phyloP scores from a whole-genome alignment of 2,113 vertebrate species.

The Oncorhynchus tshawytscha region DNA sequence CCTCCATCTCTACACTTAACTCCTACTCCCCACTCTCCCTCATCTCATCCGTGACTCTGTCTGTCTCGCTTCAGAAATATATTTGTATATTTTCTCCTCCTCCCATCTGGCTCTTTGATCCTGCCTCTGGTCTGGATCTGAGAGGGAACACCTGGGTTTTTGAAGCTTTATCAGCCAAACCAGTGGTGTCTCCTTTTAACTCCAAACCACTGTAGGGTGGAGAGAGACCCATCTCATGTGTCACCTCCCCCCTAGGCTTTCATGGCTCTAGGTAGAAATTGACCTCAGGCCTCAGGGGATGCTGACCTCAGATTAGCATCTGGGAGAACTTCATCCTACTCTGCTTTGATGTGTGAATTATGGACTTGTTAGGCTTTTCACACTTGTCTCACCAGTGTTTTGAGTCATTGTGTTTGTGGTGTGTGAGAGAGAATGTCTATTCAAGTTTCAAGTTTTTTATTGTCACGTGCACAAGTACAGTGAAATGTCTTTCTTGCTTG shows the following conservation, averaged over 20 bases:
- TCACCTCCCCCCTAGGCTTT: no score
- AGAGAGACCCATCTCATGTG: no score
- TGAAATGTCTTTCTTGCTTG: no score
- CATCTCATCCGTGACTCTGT: conserved; percentile 7
- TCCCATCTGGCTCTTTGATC: conserved; percentile 31
- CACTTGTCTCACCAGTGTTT: background rate
- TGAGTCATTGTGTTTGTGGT: background rate
- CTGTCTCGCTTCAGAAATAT: conserved; percentile 4
- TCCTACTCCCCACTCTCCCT: background rate
- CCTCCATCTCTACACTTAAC: background rate
- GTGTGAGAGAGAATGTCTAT: background rate
- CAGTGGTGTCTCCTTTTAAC: background rate
- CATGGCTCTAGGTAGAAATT: no score
- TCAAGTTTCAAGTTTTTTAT: no score
- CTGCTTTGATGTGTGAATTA: background rate
- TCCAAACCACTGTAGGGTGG: background rate
- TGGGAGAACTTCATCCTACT: no score
- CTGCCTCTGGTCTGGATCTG: conserved; percentile 10
- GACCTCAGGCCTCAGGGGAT: no score
- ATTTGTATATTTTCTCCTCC: background rate
- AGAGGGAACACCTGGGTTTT: conserved; percentile 50
- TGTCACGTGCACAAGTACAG: no score
- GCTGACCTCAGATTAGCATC: no score
- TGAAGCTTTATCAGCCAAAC: conserved; percentile 37
- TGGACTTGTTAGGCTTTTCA: background rate